Evolutionary conservation across 2,888 invertebrate genomes (phyloP), one percentile per base, ranked within the genome.

Genomic region (Enchytraeus crypticus): DNA sequence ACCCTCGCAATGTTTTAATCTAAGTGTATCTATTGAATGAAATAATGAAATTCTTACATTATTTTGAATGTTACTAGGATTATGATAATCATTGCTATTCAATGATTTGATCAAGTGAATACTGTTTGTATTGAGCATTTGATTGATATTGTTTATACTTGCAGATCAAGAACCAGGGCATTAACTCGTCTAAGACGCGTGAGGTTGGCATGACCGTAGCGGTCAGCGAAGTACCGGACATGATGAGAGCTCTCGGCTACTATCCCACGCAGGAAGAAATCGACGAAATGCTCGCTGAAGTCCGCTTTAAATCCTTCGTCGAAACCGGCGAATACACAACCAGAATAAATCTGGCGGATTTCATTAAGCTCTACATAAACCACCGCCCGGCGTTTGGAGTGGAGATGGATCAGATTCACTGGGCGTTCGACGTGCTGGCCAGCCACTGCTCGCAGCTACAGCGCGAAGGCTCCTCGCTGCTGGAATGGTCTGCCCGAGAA

Each of bases 171-270:
- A 78, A 78, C 69, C 86, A 87, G 73, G 87, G 87, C 3, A 85
- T 87, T 54, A 84, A 86, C 73, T 84, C 85, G 0, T 84, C 84
- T 55, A 82, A 84, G 2, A 82, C 82, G 64, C 80, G 87, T 66
- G 77, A 80, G 3, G 84, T 88, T 45, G 82, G 83, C 23, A 84
- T 85, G 57, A 81, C 77, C 66, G 84, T 88, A 55, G 82, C 84
- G 0, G 80, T 86, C 29, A 81, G 83, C 27, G 87, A 88, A 71
- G 79, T 89, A 51, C 85, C 88, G 0, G 87, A 86, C 76, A 79
- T 88, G 23, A 85, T 89, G 84, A 81, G 88, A 63, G 86, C 87
- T 1, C 80, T 88, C 70, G 88, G 88, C 18, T 88, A 82, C 78
- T 89, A 86, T 72, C 88, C 87, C 0, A 84, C 85, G 0, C 86